Conservation (phyloP, 1,140 invertebrate genomes). For the Ceratina japonica region DNA sequence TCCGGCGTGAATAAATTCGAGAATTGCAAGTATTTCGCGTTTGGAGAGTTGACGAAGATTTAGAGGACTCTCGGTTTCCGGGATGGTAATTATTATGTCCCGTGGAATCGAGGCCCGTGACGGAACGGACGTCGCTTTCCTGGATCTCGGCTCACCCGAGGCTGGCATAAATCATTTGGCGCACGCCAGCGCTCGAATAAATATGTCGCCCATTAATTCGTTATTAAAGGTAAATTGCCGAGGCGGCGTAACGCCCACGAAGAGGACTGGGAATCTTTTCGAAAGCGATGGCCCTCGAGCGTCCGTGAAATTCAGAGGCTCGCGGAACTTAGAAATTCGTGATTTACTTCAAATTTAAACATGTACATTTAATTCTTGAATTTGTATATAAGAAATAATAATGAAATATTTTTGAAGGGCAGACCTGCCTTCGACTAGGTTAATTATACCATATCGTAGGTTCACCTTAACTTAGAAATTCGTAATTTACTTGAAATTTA, state of each 20-base stretch:
- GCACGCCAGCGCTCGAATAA: conserved; percentile 58
- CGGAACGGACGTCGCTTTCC: not conserved
- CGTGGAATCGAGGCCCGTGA: not conserved
- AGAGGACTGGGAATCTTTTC: conserved; percentile 21
- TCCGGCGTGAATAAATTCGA: no score
- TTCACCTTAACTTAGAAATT: no score
- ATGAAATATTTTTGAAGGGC: no score
- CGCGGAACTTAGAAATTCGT: not conserved
- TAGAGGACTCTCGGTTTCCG: not conserved
- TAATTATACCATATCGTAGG: no score
- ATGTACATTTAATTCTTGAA: no score
- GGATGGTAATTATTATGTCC: not conserved
- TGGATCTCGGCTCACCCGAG: conserved; percentile 1
- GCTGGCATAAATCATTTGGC: conserved; percentile 61
- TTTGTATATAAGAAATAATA: no score
- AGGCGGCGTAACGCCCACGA: no score
- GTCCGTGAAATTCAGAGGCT: conserved; percentile 30
- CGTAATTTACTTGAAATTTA: no score
- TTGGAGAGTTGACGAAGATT: not conserved
- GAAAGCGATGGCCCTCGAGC: conserved; percentile 61
- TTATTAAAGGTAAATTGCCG: no score
- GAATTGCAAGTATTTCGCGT: not conserved
- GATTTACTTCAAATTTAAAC: not conserved
- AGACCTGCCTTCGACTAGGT: no score
- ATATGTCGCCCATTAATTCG: conserved; percentile 68